Conservation (phyloP, 2,113 vertebrate genomes). For the Python bivittatus region DNA sequence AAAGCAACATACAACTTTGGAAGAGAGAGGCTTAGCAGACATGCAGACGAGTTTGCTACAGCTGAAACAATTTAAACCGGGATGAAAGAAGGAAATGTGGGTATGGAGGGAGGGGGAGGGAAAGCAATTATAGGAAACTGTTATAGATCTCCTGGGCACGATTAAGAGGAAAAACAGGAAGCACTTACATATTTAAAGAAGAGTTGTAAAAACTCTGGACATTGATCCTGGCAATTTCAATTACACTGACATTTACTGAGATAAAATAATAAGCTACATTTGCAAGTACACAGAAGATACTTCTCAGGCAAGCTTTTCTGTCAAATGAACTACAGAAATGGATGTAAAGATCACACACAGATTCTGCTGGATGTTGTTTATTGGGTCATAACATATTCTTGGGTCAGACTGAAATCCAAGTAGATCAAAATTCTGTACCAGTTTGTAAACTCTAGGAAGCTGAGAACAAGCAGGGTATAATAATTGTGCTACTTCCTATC, state of each 20-base stretch:
- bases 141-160: constrained; percentile 62
- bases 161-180: constrained; percentile 66
- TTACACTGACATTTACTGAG: constrained; percentile 62
- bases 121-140: constrained; percentile 51
- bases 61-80: constrained; percentile 61
- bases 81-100: constrained; percentile 57
- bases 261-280: constrained; percentile 52
- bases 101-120: constrained; percentile 19
- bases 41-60: constrained; percentile 45
- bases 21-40: background rate
- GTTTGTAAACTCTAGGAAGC: background rate
- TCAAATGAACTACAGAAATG: constrained; percentile 19
- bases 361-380: background rate
- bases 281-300: constrained; percentile 35
- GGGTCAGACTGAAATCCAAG: background rate
- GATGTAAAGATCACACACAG: background rate
- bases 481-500: too few species aligned
- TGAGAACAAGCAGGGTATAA: background rate
- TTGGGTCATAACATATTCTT: background rate
- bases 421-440: background rate
- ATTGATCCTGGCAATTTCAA: constrained; percentile 58
- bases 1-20: background rate
- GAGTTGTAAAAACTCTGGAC: constrained; percentile 55
- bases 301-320: constrained; percentile 43
- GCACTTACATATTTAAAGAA: constrained; percentile 53